phyloP scores from a whole-genome alignment of 2,888 invertebrate genomes.

The Mamestra brassicae region DNA sequence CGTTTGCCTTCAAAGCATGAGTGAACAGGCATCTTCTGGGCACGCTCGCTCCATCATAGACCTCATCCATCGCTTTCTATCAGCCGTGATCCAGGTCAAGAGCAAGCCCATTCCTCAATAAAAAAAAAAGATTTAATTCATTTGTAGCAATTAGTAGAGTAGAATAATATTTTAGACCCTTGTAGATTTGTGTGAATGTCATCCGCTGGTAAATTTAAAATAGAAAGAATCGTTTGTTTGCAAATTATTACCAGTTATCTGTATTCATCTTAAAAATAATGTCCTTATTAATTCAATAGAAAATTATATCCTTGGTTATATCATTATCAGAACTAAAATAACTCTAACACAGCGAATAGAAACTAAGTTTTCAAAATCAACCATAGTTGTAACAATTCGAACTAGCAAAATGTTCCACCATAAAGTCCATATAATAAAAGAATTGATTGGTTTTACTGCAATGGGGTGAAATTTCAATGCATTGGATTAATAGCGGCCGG shows the following conservation, averaged over 20 bases:
- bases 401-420: slow-evolving; percentile 15
- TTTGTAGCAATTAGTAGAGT: background rate
- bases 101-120: too few relatives aligned
- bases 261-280: background rate
- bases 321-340: too few relatives aligned
- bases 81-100: too few relatives aligned
- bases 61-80: too few relatives aligned
- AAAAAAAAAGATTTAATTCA: too few relatives aligned
- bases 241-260: background rate
- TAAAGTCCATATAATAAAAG: slow-evolving; percentile 29
- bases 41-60: too few relatives aligned
- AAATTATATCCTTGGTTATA: background rate
- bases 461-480: slow-evolving; percentile 72
- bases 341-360: background rate
- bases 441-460: slow-evolving; percentile 66
- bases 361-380: background rate
- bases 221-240: background rate
- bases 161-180: background rate
- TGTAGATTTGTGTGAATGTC: too few relatives aligned
- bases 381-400: background rate
- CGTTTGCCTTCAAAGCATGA: too few relatives aligned
- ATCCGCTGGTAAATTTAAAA: background rate
- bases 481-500: slow-evolving; percentile 73
- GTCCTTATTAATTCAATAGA: background rate
- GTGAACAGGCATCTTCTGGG: too few relatives aligned